phyloP scores from a whole-genome alignment of 2,113 vertebrate genomes.

The Cheirogaleus medius region DNA sequence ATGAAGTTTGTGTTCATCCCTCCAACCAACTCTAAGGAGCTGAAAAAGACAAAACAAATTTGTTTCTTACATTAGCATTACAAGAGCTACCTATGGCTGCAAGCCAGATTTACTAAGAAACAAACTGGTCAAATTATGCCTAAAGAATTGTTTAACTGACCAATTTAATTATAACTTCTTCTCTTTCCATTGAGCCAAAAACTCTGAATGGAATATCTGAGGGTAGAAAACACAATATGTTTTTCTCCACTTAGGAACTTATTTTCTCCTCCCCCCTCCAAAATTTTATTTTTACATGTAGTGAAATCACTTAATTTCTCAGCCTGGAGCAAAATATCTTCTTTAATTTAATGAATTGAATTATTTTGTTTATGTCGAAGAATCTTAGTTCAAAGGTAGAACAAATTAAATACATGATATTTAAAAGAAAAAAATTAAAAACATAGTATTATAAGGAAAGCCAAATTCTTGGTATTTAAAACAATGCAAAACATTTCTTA shows the following conservation, averaged over 20 bases:
- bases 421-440: not conserved
- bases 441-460: not conserved
- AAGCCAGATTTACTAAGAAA: not conserved
- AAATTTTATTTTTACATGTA: slow-evolving; percentile 12
- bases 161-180: not conserved
- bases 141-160: not conserved
- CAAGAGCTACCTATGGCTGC: not conserved
- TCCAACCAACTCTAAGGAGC: not conserved
- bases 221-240: not conserved
- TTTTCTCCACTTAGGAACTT: not conserved
- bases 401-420: not conserved
- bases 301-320: slow-evolving; percentile 9
- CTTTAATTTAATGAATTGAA: not conserved
- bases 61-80: not conserved
- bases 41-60: not conserved
- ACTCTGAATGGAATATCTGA: not conserved
- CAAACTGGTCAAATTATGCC: not conserved
- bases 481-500: not conserved
- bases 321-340: not conserved
- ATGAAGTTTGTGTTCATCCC: not conserved
- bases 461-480: slow-evolving; percentile 7
- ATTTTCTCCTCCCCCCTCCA: no score
- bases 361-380: not conserved
- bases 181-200: not conserved
- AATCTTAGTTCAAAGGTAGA: not conserved